These are phyloP conservation scores for Nowickia ferox DNA, from an alignment of 2,888 invertebrate species.

Conservation along the genomic window DNA sequence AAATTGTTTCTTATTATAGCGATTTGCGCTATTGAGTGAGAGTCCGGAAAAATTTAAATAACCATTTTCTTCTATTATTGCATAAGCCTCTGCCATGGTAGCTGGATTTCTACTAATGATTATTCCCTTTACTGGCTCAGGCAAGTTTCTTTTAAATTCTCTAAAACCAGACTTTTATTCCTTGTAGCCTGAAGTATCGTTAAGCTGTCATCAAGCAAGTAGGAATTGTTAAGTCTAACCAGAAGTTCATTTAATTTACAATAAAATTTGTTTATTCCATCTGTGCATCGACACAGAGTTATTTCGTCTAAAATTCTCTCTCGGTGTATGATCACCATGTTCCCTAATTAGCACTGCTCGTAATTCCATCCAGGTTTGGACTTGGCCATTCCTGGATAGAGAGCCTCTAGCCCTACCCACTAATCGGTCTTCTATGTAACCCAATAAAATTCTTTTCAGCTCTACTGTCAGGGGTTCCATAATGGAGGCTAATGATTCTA, in stretches of 20 bases:
- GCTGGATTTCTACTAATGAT: too few relatives aligned
- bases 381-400: constrained; percentile 18
- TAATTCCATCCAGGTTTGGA: constrained; percentile 5
- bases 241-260: constrained; percentile 19
- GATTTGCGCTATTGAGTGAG: not conserved
- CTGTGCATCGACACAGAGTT: constrained; percentile 4
- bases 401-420: constrained; percentile 19
- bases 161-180: too few relatives aligned
- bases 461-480: constrained; percentile 19
- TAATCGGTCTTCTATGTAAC: constrained; percentile 32
- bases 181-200: too few relatives aligned
- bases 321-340: constrained; percentile 10
- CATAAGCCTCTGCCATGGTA: not conserved
- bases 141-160: too few relatives aligned
- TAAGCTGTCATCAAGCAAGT: constrained; percentile 13
- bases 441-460: constrained; percentile 10
- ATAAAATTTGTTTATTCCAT: constrained; percentile 18
- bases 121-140: too few relatives aligned
- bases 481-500: not conserved
- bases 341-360: not conserved
- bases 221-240: constrained; percentile 22
- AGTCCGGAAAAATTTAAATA: constrained; percentile 17
- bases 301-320: constrained; percentile 12
- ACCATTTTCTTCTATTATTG: constrained; percentile 19
- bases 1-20: not conserved